A percentile compares a stretch with the other conserved stretches of the same genome.
Conservation (phyloP, 2,888 invertebrate species). For the Tridacna crocea region DNA sequence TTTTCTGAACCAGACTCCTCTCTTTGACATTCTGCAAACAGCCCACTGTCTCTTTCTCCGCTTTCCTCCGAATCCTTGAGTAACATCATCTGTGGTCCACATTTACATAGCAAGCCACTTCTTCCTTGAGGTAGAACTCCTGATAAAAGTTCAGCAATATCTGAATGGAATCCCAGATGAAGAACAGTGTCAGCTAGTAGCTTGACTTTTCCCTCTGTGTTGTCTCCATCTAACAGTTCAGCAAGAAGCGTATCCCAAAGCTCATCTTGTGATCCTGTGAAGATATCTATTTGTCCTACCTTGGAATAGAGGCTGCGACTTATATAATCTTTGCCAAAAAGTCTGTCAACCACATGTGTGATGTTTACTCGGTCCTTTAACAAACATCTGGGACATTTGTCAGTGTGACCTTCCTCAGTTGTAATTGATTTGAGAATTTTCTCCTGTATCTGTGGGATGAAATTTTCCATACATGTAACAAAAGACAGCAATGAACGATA, state of each 20-base stretch:
- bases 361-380: slow-evolving; percentile 4
- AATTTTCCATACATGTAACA: not conserved
- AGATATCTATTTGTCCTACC: not conserved
- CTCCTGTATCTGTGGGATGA: not conserved
- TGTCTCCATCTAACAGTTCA: not conserved
- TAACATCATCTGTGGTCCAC: slow-evolving; percentile 7
- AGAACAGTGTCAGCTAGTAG: not conserved
- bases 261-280: not conserved
- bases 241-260: not conserved
- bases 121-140: not conserved
- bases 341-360: not conserved
- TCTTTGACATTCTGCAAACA: not conserved
- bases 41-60: not conserved
- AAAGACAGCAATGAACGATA: not conserved
- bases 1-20: no score
- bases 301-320: not conserved
- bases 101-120: slow-evolving; percentile 1
- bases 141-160: not conserved
- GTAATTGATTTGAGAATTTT: not conserved
- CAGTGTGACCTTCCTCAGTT: not conserved
- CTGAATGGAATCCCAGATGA: not conserved
- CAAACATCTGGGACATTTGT: not conserved
- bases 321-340: not conserved
- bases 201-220: not conserved
- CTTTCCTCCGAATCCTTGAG: not conserved